Percentiles rank a stretch among this genome's conserved stretches.
Evolutionary conservation across 2,888 invertebrate species (phyloP).

Genomic region (Drosophila meridionalis): DNA sequence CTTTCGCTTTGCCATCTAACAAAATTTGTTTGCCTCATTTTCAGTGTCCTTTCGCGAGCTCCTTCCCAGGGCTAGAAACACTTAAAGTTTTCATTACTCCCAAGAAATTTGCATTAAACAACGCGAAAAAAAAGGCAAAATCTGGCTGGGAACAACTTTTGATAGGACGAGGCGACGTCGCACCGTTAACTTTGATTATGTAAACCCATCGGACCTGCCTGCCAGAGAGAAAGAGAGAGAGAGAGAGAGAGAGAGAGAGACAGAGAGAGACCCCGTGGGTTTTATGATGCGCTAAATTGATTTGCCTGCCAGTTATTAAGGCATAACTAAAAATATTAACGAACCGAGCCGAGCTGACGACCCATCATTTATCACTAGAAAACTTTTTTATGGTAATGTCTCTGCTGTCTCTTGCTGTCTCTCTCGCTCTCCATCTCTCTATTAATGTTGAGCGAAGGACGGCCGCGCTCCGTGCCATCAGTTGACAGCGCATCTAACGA

Average conservation of each 20-base stretch:
- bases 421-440: background rate
- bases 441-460: constrained; percentile 57
- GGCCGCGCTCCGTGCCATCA: constrained; percentile 25
- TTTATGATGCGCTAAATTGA: constrained; percentile 76
- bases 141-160: constrained; percentile 45
- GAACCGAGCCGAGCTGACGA: constrained; percentile 60
- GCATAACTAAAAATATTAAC: constrained; percentile 78
- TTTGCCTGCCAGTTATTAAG: constrained; percentile 72
- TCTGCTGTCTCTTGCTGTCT: constrained; percentile 14
- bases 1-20: constrained; percentile 39
- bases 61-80: constrained; percentile 39
- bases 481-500: constrained; percentile 58
- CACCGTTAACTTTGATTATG: constrained; percentile 60
- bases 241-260: too few species aligned
- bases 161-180: constrained; percentile 44
- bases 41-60: constrained; percentile 31
- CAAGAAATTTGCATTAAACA: constrained; percentile 51
- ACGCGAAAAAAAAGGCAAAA: background rate
- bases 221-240: too few species aligned
- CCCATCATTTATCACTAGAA: constrained; percentile 73
- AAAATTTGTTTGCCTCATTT: constrained; percentile 59
- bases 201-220: background rate
- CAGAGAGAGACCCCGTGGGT: constrained; percentile 5
- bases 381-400: constrained; percentile 54
- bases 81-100: constrained; percentile 62